Base-by-base conservation (phyloP, 2,888 invertebrate species). In the Cyclophora punctaria region DNA sequence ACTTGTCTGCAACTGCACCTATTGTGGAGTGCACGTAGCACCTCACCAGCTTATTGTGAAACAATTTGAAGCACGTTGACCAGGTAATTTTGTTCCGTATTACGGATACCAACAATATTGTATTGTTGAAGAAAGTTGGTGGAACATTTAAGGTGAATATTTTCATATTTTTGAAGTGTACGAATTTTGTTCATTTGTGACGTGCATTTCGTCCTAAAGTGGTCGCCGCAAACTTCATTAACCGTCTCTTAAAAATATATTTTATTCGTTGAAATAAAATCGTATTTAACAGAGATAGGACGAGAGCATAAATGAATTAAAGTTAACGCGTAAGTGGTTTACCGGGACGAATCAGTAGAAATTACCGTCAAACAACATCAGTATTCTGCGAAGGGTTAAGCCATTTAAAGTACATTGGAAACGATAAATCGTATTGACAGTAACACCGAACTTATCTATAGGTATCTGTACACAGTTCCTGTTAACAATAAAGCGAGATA, bases 21-120 rank as follows among this genome's bases (percentile, higher is more conserved):
- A 85, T 84, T 83, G 83, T 84, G 75, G 70, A 78, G 78, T 79
- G 77, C 85, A 85, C 83, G 84, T 83, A 72, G 73, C 53, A 54
- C 62, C 57, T 66, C 37, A 37, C 37, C 37, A 20, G 20, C 20
- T 20, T 20, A 20, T 20, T 20, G 20, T 20, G 20, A 20, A 20
- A 20, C 20, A 20, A 20, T 20, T 20, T 20, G 20, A 20, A 20
- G 20, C 20, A 20, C 20, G 20, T 20, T 20, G 20, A 20, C 20
- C 20, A 20, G 20, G 20, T 20, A 20, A 20, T 20, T 20, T 20
- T 20, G 20, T 20, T 20, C 20, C 20, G 20, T 20, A 20, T 20
- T 20, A 20, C 20, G 20, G 20, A 20, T 20, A 20, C 20, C 20
- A 20, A 20, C 20, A 20, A 20, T 20, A 20, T 20, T 20, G 20